Percentiles rank a stretch among this genome's conserved stretches.
These are phyloP conservation scores for Lanius collurio DNA, from an alignment of 2,113 vertebrate genomes.

Conservation along the genomic window DNA sequence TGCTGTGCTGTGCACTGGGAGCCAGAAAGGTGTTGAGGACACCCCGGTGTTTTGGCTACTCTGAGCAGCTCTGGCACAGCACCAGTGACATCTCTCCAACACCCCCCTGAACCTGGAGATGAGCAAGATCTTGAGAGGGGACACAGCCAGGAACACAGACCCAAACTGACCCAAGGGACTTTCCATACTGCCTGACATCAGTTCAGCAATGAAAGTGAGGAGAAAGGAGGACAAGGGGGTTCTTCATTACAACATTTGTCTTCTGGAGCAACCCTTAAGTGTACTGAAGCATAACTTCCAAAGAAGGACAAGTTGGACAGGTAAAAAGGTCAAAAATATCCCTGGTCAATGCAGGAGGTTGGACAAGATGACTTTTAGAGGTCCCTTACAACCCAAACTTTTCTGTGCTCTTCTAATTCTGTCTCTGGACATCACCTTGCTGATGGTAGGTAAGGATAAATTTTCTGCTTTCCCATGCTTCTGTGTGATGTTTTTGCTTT, in stretches of 20 bases:
- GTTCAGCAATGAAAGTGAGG: too few species aligned
- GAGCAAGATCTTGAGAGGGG: background rate
- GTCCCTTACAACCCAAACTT: background rate
- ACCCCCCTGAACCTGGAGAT: too few species aligned
- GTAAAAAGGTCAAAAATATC: background rate
- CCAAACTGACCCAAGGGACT: too few species aligned
- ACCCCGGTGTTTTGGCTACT: background rate
- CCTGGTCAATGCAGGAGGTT: background rate
- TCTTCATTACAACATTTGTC: background rate
- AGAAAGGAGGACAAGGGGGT: background rate
- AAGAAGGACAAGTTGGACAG: background rate
- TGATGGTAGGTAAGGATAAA: background rate
- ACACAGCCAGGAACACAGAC: background rate
- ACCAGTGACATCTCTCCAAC: background rate
- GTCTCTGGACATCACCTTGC: background rate
- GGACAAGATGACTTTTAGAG: background rate
- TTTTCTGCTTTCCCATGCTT: background rate
- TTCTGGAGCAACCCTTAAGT: background rate
- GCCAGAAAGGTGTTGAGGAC: background rate
- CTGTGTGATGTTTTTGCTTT: background rate
- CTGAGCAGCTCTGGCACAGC: background rate
- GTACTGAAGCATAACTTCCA: background rate
- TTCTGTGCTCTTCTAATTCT: background rate
- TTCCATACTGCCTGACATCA: background rate
- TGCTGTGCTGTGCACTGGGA: background rate